Evolutionary conservation across 2,113 vertebrate genomes (phyloP).

Genomic region (Clarias macrocephalus): DNA sequence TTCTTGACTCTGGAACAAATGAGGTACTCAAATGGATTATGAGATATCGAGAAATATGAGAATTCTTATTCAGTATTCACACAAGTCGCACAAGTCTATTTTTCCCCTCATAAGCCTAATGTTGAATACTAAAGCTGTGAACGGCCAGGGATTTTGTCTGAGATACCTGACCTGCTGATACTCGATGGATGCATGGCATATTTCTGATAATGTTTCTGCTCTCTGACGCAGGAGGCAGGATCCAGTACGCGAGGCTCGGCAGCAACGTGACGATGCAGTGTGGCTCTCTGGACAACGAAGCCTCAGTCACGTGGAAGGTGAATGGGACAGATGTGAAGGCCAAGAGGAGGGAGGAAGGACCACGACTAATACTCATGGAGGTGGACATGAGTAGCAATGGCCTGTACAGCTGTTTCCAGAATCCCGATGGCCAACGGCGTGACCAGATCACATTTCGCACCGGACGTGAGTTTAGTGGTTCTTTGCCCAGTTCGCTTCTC

Average conservation of each 20-base stretch:
- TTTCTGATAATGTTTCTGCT: constrained; percentile 26
- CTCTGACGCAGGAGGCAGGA: constrained; percentile 73
- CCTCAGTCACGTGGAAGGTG: constrained; percentile 88
- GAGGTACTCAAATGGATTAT: constrained; percentile 4
- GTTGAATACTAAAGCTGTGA: background rate
- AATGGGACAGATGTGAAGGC: constrained; percentile 87
- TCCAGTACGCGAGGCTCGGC: constrained; percentile 84
- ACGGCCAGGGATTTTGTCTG: background rate
- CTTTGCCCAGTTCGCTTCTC: background rate
- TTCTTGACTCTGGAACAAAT: background rate
- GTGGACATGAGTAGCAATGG: constrained; percentile 83
- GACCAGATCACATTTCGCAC: constrained; percentile 86
- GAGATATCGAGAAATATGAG: constrained; percentile 2
- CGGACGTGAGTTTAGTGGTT: constrained; percentile 82
- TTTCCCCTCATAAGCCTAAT: background rate
- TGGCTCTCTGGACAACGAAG: constrained; percentile 81
- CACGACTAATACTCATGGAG: constrained; percentile 78
- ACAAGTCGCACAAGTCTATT: background rate
- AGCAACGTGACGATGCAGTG: constrained; percentile 90
- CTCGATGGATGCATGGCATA: background rate
- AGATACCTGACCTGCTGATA: background rate
- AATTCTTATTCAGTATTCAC: background rate
- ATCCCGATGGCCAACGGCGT: constrained; percentile 84
- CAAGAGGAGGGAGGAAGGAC: constrained; percentile 78
- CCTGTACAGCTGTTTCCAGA: constrained; percentile 93